Conservation (phyloP, 2,797 vertebrate genomes). For the Pyrocephalus nanus region DNA sequence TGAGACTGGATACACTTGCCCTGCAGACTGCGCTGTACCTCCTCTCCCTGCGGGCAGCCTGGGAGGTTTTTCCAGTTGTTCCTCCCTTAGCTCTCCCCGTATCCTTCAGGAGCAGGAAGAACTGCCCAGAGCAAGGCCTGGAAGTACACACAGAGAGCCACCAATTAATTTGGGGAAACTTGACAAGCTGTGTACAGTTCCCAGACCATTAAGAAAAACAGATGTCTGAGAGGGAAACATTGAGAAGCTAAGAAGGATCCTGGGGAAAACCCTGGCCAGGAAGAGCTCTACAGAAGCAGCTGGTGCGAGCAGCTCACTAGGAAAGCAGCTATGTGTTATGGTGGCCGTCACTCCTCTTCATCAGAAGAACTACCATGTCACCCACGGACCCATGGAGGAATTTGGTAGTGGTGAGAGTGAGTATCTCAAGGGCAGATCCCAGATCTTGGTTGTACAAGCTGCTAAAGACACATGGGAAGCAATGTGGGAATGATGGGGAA, state of each 20-base stretch:
- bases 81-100: neutral
- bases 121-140: neutral
- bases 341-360: neutral
- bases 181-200: slow-evolving; percentile 48
- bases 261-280: neutral
- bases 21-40: neutral
- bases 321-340: neutral
- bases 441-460: neutral
- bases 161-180: slow-evolving; percentile 8
- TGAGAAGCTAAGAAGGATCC: neutral
- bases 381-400: neutral
- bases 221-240: slow-evolving; percentile 8
- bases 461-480: neutral
- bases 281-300: neutral
- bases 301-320: neutral
- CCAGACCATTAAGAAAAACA: slow-evolving; percentile 31
- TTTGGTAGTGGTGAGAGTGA: neutral
- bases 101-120: neutral
- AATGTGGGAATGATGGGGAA: no score
- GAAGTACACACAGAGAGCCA: neutral
- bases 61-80: neutral
- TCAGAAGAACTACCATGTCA: neutral
- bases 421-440: neutral
- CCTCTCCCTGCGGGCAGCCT: neutral
- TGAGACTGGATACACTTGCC: neutral